Evolutionary conservation across 1,140 invertebrate species (phyloP).

Genomic region (Eurosta solidaginis): DNA sequence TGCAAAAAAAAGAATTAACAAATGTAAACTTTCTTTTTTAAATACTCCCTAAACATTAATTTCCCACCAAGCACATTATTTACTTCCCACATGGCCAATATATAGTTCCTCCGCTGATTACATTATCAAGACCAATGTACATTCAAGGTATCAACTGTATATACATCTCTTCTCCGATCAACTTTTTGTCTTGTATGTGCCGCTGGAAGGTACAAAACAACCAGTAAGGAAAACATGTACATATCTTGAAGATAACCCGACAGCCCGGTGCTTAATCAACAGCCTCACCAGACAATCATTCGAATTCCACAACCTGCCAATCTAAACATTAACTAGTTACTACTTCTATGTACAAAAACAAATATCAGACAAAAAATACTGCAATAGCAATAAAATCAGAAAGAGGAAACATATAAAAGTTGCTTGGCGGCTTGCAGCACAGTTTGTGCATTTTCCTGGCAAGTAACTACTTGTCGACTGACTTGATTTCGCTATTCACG

Average conservation of each 20-base stretch:
- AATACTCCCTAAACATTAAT: too few relatives aligned
- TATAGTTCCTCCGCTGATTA: background rate
- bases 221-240: background rate
- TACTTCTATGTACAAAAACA: background rate
- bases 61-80: background rate
- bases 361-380: background rate
- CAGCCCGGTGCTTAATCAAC: too few relatives aligned
- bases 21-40: too few relatives aligned
- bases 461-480: background rate
- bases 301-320: conserved; percentile 4
- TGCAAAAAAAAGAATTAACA: too few relatives aligned
- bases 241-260: background rate
- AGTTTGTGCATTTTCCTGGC: conserved; percentile 10
- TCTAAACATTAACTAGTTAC: background rate
- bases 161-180: background rate
- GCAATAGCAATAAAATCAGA: conserved; percentile 26
- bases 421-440: conserved; percentile 12
- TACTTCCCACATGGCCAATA: background rate
- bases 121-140: background rate
- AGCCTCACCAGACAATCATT: background rate
- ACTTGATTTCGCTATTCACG: conserved; percentile 26
- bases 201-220: background rate
- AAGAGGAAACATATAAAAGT: conserved; percentile 24
- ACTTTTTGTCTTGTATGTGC: background rate
- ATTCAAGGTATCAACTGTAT: background rate